These are phyloP conservation scores for Pteronotus mesoamericanus DNA, from an alignment of 2,797 vertebrate species.

Conservation along the genomic window DNA sequence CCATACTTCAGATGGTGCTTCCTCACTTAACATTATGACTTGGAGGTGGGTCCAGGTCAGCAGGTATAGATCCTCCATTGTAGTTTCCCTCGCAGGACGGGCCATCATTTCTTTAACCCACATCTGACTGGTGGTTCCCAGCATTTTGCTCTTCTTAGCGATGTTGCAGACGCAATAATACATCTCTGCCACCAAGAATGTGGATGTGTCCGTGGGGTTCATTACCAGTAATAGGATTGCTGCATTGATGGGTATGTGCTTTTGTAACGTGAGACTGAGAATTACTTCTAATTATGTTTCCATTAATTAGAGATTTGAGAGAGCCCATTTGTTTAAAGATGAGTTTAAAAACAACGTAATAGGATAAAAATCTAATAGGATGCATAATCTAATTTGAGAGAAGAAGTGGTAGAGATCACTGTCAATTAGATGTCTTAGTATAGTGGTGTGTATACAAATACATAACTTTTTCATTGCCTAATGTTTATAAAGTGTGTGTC, in stretches of 20 bases:
- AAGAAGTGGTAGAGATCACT: not conserved
- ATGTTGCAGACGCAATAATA: not conserved
- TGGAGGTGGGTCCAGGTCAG: not conserved
- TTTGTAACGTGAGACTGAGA: not conserved
- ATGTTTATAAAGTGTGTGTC: not conserved
- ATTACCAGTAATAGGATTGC: not conserved
- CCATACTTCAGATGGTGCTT: not conserved
- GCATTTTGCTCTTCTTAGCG: not conserved
- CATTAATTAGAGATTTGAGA: not conserved
- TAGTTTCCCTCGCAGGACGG: not conserved
- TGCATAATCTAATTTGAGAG: not conserved
- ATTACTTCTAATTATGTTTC: not conserved
- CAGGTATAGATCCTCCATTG: not conserved
- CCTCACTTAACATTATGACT: fast-evolving
- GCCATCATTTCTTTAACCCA: not conserved
- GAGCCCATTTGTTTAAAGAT: not conserved
- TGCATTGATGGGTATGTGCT: not conserved
- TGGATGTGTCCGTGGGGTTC: not conserved
- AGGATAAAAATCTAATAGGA: not conserved
- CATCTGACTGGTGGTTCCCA: not conserved
- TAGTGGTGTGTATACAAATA: not conserved
- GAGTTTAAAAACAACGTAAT: not conserved
- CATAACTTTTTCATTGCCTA: not conserved
- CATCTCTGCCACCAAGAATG: not conserved
- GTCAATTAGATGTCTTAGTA: not conserved